Conservation (phyloP, 1,140 invertebrate genomes). For the Neelides sp. region DNA sequence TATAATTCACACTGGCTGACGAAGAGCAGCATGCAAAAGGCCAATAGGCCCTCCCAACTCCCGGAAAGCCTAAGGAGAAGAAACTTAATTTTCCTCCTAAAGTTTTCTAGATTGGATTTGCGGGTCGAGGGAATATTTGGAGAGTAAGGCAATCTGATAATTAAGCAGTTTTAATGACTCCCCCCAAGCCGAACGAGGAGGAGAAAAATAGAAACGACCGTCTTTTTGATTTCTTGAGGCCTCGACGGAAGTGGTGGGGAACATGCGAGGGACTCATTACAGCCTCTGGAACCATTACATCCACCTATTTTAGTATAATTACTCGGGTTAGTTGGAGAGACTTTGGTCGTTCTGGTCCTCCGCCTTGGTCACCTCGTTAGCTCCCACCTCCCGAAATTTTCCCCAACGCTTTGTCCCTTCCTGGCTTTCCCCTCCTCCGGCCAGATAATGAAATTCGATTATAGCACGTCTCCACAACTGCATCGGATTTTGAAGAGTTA, state of each 20-base stretch:
- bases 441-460: conserved; percentile 31
- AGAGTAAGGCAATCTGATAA: conserved; percentile 27
- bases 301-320: conserved; percentile 30
- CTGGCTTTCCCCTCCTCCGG: conserved; percentile 1
- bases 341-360: neutral
- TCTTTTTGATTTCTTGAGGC: conserved; percentile 26
- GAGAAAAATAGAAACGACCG: conserved; percentile 24
- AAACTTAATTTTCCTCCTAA: conserved; percentile 16
- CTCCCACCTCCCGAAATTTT: neutral
- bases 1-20: conserved; percentile 30
- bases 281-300: conserved; percentile 27
- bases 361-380: neutral
- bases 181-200: conserved; percentile 12
- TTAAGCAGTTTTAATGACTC: conserved; percentile 31
- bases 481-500: conserved; percentile 29
- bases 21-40: conserved; percentile 26
- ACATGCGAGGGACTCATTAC: conserved; percentile 31
- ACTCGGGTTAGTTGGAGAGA: conserved; percentile 19
- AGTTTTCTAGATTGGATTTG: neutral
- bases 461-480: conserved; percentile 23
- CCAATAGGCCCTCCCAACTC: conserved; percentile 15
- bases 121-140: neutral
- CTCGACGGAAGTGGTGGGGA: conserved; percentile 22
- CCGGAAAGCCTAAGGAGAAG: conserved; percentile 1
- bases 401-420: neutral